Conservation (phyloP, 64 coral and sea anemone species). For the Montipora sp. region DNA sequence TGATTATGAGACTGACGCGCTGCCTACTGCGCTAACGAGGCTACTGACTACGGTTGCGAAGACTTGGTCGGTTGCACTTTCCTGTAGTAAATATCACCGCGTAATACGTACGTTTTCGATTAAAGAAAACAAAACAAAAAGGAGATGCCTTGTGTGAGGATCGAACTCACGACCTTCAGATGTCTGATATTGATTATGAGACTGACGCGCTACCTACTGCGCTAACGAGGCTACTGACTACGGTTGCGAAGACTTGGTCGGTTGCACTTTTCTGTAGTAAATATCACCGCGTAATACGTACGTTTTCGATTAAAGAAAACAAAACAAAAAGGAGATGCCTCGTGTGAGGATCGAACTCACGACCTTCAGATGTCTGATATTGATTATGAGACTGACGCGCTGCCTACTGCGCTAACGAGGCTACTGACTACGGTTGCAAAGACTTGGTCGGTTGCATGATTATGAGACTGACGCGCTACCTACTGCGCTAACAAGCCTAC, state of each 20-base stretch:
- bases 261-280: no score
- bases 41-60: no score
- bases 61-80: background rate
- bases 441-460: no score
- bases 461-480: no score
- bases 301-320: background rate
- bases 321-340: background rate
- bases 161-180: conserved; percentile 78
- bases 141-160: conserved; percentile 50
- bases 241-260: no score
- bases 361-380: conserved; percentile 37
- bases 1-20: conserved; percentile 85
- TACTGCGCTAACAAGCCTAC: no score
- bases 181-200: background rate
- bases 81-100: no score
- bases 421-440: no score
- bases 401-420: no score
- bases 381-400: background rate
- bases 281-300: no score
- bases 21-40: conserved; percentile 87
- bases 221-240: no score
- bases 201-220: background rate
- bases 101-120: background rate
- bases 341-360: conserved; percentile 72
- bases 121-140: background rate